Evolutionary conservation across 2,888 invertebrate genomes (phyloP).

Genomic region (Cephalotes varians): DNA sequence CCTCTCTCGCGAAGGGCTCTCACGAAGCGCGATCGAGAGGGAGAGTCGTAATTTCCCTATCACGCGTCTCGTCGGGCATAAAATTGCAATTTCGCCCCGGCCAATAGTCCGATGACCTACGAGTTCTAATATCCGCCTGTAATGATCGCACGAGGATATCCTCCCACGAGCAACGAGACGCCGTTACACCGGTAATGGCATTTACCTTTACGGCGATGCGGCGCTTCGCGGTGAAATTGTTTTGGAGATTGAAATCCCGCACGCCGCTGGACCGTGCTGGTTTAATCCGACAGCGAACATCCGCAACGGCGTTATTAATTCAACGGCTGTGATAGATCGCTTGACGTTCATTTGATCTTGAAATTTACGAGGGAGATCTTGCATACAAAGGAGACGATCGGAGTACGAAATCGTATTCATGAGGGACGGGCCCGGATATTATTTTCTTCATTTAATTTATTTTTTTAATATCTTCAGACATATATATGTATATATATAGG

Average conservation of each 20-base stretch:
- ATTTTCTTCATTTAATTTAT: neutral
- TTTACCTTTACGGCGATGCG: constrained; percentile 37
- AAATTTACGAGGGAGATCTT: neutral
- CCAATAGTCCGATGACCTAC: constrained; percentile 51
- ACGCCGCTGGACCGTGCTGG: neutral
- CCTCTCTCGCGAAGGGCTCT: neutral
- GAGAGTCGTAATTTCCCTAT: constrained; percentile 40
- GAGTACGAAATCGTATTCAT: neutral
- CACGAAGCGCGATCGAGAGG: neutral
- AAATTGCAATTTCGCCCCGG: constrained; percentile 63
- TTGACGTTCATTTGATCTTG: constrained; percentile 40
- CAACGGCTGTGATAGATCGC: constrained; percentile 35
- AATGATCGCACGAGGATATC: constrained; percentile 60
- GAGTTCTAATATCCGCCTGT: constrained; percentile 68
- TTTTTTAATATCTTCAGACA: neutral
- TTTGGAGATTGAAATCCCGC: constrained; percentile 41
- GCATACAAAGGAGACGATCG: neutral
- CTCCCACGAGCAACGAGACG: constrained; percentile 32
- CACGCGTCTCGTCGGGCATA: constrained; percentile 40
- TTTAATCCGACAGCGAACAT: constrained; percentile 32
- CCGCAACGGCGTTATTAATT: constrained; percentile 40
- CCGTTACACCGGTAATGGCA: constrained; percentile 32
- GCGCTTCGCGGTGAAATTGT: constrained; percentile 29
- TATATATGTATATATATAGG: no score
- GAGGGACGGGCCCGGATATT: neutral